Evolutionary conservation across 2,888 invertebrate species (phyloP).

Genomic region (Drosophila atripex): DNA sequence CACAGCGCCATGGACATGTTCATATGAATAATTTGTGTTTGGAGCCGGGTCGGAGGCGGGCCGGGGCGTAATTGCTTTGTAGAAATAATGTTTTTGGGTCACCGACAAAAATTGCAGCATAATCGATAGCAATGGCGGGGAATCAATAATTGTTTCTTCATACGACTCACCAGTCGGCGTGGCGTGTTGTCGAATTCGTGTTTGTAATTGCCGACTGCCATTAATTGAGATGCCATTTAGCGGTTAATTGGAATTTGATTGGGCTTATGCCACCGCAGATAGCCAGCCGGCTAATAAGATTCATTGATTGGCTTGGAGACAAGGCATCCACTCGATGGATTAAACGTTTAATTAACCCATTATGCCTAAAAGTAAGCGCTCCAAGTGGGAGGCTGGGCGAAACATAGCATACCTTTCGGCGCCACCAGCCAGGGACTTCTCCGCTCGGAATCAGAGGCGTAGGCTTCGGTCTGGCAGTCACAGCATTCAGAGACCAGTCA

Average conservation of each 20-base stretch:
- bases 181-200: background rate
- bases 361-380: background rate
- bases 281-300: background rate
- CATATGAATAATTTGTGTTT: constrained; percentile 29
- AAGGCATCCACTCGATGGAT: background rate
- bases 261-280: background rate
- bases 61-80: constrained; percentile 41
- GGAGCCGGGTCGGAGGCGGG: background rate
- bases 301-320: background rate
- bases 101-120: constrained; percentile 32
- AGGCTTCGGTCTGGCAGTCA: background rate
- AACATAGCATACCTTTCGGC: background rate
- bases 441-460: background rate
- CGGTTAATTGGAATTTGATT: constrained; percentile 21
- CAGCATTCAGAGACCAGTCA: background rate
- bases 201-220: constrained; percentile 15
- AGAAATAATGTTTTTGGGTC: constrained; percentile 41
- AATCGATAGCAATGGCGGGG: constrained; percentile 54
- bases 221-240: constrained; percentile 26
- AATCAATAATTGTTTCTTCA: constrained; percentile 46
- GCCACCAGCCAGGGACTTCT: background rate
- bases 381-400: background rate
- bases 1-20: constrained; percentile 25
- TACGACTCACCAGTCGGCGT: background rate
- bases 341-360: background rate